Base-by-base conservation (phyloP, 2,888 invertebrate species). In the Caenorhabditis sulstoni region DNA sequence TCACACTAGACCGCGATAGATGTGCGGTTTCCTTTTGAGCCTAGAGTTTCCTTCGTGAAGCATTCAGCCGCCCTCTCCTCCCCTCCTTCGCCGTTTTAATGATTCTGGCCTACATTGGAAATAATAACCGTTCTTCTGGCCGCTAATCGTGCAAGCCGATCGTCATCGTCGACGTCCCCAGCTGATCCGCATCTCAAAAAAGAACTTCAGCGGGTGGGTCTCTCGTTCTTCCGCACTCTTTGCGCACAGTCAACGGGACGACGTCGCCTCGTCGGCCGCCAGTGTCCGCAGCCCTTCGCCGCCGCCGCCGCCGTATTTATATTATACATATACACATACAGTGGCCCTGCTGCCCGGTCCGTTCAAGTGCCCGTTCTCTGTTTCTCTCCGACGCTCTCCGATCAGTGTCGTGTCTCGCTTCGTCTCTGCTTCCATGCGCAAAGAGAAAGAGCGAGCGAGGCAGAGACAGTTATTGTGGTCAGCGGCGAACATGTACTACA, bases 271-370 rank as follows among this genome's bases (percentile, higher is more conserved):
- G 29, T 3, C 29, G 29, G 29, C 29, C 4, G 29, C 29, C 29
- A 29, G 29, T 29, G 29, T 29, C 29, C 29, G 29, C 29, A 29
- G 29, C n/a, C n/a, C n/a, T n/a, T n/a, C n/a, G n/a, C n/a, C 41
- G 41, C 52, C 37, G 39, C 39, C 44, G 8, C 47, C 41, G 50
- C 73, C 73, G 73, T 73, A 73, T 73, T 73, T 73, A 73, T 73
- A 73, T 73, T 73, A 73, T 73, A 73, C 73, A 73, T 73, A 73
- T 64, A 73, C 58, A 73, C 73, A 73, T 73, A 65, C 73, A 73
- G 73, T 73, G 73, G 73, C n/a, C n/a, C n/a, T n/a, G n/a, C 71
- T 71, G 71, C 53, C 71, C 64, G 73, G 73, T 58, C 73, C 73
- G 73, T 73, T 73, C 73, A 73, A 73, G 73, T 73, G 58, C 23